Evolutionary conservation across 1,140 invertebrate species (phyloP).

Genomic region (Caerostris darwini): DNA sequence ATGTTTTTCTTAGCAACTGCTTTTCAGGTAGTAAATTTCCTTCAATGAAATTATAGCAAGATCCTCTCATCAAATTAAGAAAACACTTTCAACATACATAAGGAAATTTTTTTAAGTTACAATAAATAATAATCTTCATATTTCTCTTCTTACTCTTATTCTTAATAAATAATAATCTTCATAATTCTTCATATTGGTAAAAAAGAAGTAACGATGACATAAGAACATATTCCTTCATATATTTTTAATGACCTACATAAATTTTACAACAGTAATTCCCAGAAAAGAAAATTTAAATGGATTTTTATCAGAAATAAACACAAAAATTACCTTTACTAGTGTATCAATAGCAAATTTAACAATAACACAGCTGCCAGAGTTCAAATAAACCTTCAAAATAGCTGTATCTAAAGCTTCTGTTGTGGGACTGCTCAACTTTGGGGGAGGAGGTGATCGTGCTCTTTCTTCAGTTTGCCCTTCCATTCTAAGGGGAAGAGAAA

Average conservation of each 20-base stretch:
- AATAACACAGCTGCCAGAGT: slow-evolving; percentile 94
- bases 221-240: no score
- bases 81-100: no score
- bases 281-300: neutral
- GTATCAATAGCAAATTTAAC: slow-evolving; percentile 92
- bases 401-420: slow-evolving; percentile 79
- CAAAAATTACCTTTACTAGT: slow-evolving; percentile 87
- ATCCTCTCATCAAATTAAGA: no score
- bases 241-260: neutral
- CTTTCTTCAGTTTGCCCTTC: slow-evolving; percentile 64
- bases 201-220: no score
- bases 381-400: slow-evolving; percentile 90
- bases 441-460: slow-evolving; percentile 56
- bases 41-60: no score
- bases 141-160: no score
- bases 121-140: no score
- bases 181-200: no score
- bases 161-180: no score
- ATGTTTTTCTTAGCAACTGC: no score
- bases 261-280: neutral
- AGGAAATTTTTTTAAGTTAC: no score
- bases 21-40: no score
- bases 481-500: slow-evolving; percentile 15
- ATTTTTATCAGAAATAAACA: neutral
- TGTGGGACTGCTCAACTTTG: slow-evolving; percentile 70